These are phyloP conservation scores for Platyscapa corneri DNA, from an alignment of 1,140 invertebrate species.

Conservation along the genomic window DNA sequence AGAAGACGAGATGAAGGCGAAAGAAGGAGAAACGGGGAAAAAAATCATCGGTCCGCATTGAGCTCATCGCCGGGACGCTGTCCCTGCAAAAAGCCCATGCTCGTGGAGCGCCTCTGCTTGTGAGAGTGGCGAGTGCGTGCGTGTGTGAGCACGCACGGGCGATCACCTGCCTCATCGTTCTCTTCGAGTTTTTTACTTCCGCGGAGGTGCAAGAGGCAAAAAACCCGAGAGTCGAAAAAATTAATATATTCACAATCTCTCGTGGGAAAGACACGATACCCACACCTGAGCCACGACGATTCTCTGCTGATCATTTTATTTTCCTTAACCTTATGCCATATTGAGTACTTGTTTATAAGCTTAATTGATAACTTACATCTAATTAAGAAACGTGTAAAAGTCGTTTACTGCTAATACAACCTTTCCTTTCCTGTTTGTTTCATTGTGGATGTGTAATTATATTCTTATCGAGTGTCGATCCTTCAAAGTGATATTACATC, in stretches of 20 bases:
- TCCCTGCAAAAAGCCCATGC: slow-evolving; percentile 32
- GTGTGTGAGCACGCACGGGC: background rate
- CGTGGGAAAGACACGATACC: slow-evolving; percentile 48
- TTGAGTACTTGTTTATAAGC: background rate
- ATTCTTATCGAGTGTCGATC: background rate
- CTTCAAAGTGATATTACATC: no score
- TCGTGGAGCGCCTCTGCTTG: background rate
- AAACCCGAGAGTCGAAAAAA: slow-evolving; percentile 51
- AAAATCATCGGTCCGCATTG: slow-evolving; percentile 41
- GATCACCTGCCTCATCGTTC: slow-evolving; percentile 48
- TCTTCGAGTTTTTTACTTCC: slow-evolving; percentile 52
- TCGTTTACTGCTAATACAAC: background rate
- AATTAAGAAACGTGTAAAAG: slow-evolving; percentile 2
- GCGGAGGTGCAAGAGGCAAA: slow-evolving; percentile 51
- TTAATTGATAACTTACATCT: slow-evolving; percentile 12
- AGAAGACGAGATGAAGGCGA: background rate
- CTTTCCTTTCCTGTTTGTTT: background rate
- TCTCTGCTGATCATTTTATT: background rate
- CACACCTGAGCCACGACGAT: background rate
- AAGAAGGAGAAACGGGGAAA: slow-evolving; percentile 21
- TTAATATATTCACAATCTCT: slow-evolving; percentile 54
- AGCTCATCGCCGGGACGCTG: slow-evolving; percentile 34
- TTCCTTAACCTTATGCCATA: background rate
- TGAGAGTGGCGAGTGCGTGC: background rate
- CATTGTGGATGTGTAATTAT: background rate